Conservation (phyloP, 2,797 vertebrate genomes). For the Melopsittacus undulatus region DNA sequence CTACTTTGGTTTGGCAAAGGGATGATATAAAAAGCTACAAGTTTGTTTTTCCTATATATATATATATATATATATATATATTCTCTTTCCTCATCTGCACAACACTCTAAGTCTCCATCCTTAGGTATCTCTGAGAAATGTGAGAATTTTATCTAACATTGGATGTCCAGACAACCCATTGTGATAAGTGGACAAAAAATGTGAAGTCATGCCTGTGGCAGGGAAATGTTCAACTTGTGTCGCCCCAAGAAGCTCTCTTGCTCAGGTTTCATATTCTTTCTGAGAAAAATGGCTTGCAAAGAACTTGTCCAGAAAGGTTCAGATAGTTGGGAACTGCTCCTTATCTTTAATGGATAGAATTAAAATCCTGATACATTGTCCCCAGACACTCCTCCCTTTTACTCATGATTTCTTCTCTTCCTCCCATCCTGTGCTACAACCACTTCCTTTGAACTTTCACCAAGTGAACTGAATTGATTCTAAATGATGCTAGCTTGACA, state of each 20-base stretch:
- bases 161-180: neutral
- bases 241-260: neutral
- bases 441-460: neutral
- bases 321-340: neutral
- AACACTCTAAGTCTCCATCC: accelerated
- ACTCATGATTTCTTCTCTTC: neutral
- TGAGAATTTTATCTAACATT: neutral
- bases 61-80: neutral
- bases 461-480: neutral
- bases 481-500: neutral
- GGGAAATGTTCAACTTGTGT: neutral
- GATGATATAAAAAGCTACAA: neutral
- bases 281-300: neutral
- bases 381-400: neutral
- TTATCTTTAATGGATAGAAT: neutral
- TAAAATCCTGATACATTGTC: neutral
- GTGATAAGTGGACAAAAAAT: neutral
- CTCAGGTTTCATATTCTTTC: neutral
- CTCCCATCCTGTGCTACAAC: neutral
- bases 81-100: neutral
- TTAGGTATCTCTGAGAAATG: neutral
- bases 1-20: neutral
- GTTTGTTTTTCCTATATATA: neutral
- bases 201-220: neutral
- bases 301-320: neutral